Conservation (phyloP, 2,888 invertebrate species). For the Zygogramma bicolorata region DNA sequence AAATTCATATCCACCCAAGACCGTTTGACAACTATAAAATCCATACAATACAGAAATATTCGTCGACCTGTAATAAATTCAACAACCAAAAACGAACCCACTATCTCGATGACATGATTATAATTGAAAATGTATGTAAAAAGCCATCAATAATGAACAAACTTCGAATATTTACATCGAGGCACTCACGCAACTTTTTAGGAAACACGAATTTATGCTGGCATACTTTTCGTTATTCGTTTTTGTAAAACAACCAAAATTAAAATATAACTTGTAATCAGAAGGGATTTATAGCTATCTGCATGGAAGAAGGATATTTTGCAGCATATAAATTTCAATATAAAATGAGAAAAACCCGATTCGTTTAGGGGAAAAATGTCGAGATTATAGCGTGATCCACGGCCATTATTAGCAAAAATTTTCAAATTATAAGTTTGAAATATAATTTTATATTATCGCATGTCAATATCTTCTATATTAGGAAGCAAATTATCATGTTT, state of each 20-base stretch:
- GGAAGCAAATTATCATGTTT: conserved; percentile 55
- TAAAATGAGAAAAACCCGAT: conserved; percentile 42
- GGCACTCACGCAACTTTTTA: conserved; percentile 40
- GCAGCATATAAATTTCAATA: conserved; percentile 47
- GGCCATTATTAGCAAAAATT: conserved; percentile 62
- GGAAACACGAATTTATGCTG: conserved; percentile 32
- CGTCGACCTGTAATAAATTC: not conserved
- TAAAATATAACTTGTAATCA: conserved; percentile 40
- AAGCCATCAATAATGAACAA: conserved; percentile 39
- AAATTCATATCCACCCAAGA: too few relatives aligned
- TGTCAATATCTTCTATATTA: conserved; percentile 62
- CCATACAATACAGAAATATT: not conserved
- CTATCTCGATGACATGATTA: conserved; percentile 36
- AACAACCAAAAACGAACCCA: conserved; percentile 6
- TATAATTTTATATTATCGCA: conserved; percentile 63
- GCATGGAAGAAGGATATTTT: conserved; percentile 46
- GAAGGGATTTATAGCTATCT: conserved; percentile 39
- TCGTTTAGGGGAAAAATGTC: conserved; percentile 53
- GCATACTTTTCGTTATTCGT: conserved; percentile 40
- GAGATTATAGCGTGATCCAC: conserved; percentile 56
- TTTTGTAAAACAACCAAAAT: conserved; percentile 42
- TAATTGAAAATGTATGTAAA: conserved; percentile 40
- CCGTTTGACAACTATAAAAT: not conserved
- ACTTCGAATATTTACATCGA: conserved; percentile 43
- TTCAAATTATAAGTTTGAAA: conserved; percentile 63